Conservation (phyloP, 2,797 vertebrate genomes). For the Poeciliopsis paucimaculata region DNA sequence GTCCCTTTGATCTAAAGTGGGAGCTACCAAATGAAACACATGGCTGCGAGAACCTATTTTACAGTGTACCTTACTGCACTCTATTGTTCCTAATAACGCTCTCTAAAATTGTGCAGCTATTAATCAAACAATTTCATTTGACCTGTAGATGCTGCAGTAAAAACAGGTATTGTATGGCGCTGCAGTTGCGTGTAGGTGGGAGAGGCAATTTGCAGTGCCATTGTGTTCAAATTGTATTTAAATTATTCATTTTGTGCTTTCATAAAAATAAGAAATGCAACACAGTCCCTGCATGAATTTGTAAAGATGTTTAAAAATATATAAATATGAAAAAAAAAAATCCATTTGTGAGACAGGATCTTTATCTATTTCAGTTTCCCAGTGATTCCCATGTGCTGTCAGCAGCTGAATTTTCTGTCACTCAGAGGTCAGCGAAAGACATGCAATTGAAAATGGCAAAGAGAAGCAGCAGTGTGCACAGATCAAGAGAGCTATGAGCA, state of each 20-base stretch:
- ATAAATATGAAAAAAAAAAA: background rate
- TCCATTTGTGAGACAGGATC: conserved; percentile 7
- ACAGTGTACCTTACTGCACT: conserved; percentile 15
- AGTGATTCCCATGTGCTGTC: conserved; percentile 19
- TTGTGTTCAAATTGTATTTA: conserved; percentile 16
- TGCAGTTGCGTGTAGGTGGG: conserved; percentile 1
- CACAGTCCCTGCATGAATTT: conserved; percentile 1
- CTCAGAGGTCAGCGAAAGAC: conserved; percentile 28
- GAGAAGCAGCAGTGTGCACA: conserved; percentile 6
- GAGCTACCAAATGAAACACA: conserved; percentile 52
- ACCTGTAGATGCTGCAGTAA: conserved; percentile 35
- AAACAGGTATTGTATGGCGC: conserved; percentile 18
- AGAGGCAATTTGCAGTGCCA: conserved; percentile 15
- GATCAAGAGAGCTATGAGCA: conserved; percentile 53
- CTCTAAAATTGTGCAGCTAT: conserved; percentile 18
- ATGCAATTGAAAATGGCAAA: conserved; percentile 23
- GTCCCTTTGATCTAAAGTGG: conserved; percentile 66
- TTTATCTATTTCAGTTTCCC: conserved; percentile 15
- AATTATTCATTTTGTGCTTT: conserved; percentile 17
- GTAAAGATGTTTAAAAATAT: no score
- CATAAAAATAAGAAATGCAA: conserved; percentile 18
- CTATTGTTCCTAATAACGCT: conserved; percentile 26
- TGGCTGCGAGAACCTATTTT: conserved; percentile 32
- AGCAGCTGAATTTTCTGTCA: conserved; percentile 32
- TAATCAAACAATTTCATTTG: conserved; percentile 45